Evolutionary conservation across 2,113 vertebrate genomes (phyloP), one percentile per base, ranked within the genome.

Genomic region (Rhinolophus sinicus): DNA sequence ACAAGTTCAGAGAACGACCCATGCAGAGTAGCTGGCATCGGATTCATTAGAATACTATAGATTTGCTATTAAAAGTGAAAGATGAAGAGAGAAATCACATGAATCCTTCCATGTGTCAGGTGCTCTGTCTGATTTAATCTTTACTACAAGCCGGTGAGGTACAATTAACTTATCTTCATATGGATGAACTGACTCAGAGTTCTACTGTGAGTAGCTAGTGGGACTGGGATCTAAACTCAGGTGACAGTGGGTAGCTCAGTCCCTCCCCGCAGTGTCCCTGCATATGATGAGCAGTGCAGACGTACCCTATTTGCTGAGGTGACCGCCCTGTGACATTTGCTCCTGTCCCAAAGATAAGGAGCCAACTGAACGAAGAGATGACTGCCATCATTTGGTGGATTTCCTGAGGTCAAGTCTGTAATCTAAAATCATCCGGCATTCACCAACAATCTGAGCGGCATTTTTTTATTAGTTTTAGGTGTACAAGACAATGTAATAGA

Each of bases 211-310:
- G 30, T 64, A 6, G 15, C 22, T 44, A 12, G 38, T 18, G 16
- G 21, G 35, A 21, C 8, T 10, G 21, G 76, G 47, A 24, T 54
- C 56, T 65, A 52, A 85, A 69, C 40, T 47, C 52, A 22, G 18
- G 69, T 1, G 5, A 44, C 16, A 11, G 13, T n/a, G 28, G 6
- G 40, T 1, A 11, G 50, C 21, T 75, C 11, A 58, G 64, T 44
- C 7, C 69, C 44, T 62, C 44, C 40, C 15, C 6, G 5, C 0
- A 11, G 10, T 0, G 0, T 10, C 2, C 2, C 26, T 60, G 69
- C 9, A 38, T 11, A 0, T 44, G 12, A 21, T 0, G 44, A 52
- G 70, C 15, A 24, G 1, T 10, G 38, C 7, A 30, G 21, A 26
- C 8, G 30, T 22, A 4, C 21, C 26, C 60, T 47, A 11, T 6